phyloP scores from a whole-genome alignment of 2,113 vertebrate genomes.

The Coptodon rendalli region DNA sequence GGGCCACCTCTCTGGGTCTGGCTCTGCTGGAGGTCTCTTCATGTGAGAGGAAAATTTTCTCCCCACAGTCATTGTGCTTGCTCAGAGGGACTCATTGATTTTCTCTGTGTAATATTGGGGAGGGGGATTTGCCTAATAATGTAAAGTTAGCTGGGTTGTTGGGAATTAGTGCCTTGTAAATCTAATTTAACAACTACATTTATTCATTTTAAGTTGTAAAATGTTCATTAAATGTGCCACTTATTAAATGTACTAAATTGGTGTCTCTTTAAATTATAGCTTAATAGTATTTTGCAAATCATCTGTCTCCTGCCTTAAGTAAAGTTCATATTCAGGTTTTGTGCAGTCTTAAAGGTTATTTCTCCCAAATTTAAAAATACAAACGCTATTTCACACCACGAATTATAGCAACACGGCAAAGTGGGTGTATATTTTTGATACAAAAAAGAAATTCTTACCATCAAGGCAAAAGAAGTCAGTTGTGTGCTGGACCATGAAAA shows the following conservation, averaged over 20 bases:
- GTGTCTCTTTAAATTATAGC: not conserved
- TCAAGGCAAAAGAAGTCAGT: not conserved
- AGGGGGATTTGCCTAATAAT: not conserved
- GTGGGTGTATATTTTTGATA: not conserved
- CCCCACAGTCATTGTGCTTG: not conserved
- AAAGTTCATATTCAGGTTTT: not conserved
- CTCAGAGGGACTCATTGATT: not conserved
- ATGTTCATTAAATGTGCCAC: not conserved
- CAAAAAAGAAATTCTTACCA: not conserved
- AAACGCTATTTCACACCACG: accelerated
- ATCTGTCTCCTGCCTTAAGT: not conserved
- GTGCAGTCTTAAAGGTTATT: not conserved
- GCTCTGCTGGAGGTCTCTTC: not conserved
- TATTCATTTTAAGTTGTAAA: not conserved
- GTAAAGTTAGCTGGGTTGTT: not conserved
- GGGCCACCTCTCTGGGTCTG: not conserved
- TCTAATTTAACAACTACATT: not conserved
- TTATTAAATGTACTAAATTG: not conserved
- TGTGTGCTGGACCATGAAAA: not conserved
- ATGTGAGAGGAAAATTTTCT: not conserved
- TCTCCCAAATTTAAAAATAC: accelerated
- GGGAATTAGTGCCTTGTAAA: not conserved
- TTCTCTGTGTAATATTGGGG: not conserved
- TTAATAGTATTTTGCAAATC: not conserved
- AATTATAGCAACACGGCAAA: not conserved